Base-by-base conservation (phyloP, 1,140 invertebrate genomes). In the Manduca sexta region DNA sequence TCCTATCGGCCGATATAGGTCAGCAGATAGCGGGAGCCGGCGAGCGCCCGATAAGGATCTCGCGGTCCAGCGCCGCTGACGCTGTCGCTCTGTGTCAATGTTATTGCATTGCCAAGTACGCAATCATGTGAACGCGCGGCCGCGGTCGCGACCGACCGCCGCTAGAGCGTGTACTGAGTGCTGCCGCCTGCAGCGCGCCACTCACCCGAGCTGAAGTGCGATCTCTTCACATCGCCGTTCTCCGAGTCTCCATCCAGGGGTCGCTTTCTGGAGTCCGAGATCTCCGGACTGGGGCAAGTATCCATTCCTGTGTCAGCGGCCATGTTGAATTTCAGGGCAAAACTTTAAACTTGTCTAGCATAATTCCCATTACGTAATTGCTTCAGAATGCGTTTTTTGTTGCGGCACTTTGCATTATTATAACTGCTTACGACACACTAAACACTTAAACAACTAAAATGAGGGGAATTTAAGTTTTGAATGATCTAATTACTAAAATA, bases 171-270 rank as follows among this genome's bases (percentile, higher is more conserved):
- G 61, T 61, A 51, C 51, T 49, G 31, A 60, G 45, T 45, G 51
- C 40, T 52, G 37, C 43, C 43, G 31, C 35, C 40, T 52, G 37
- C 43, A 45, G 31, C 35, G 34, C 41, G 26, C 38, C 45, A 86
- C 85, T 89, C 88, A 96, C 94, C 94, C 91, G 92, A 91, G 77
- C 93, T 94, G 86, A 94, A 95, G 87, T 95, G 94, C 55, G 94
- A 95, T 83, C 93, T 91, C 88, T 96, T 95, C 57, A 93, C 93
- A 65, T 93, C 91, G 64, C 93, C 93, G 89, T 94, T 94, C 84
- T 95, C 94, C 64, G 90, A 90, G 86, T 95, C 94, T 63, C 91
- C 91, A 87, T 95, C 94, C 69, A 95, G 89, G 52, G 94, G 94
- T 80, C 94, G 90, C 90, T 95, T 95, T 87, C 94, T 91, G 74